Base-by-base conservation (phyloP, 1,140 invertebrate species). In the Brachionus calyciflorus region DNA sequence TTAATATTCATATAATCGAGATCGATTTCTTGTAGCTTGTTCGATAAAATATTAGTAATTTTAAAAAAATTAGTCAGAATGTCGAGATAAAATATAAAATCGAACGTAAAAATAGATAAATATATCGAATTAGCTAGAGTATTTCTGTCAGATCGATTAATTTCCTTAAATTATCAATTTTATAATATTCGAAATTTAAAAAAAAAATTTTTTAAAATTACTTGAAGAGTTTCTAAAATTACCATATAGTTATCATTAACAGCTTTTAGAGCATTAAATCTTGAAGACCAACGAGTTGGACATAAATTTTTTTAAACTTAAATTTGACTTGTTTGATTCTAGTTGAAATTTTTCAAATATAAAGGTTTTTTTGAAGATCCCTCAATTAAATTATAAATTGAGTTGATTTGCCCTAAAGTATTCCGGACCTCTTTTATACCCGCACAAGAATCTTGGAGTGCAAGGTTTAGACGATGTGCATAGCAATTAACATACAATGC, bases 331-430 rank as follows among this genome's bases (percentile, higher is more conserved):
- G 17, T 28, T 28, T 21, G 14, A 26, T 49, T 49, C 65, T 26
- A 28, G 28, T 69, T 49, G 65, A 33, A 69, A 48, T 49, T 69
- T 26, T 49, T 69, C 46, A 28, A 69, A 69, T 21, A 69, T 69
- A 33, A 28, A 28, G 40, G 28, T n/a, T 28, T 26, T 30, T 69
- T 69, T 48, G 65, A 21, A 24, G 65, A 69, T 9, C 65, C 65
- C 49, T 69, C 65, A 69, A 69, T 48, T 30, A 69, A 48, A 69
- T 69, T 69, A 49, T 49, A 69, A 48, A 69, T 48, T 9, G 65
- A 69, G 17, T 48, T 48, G 9, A 69, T 33, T 30, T 24, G 24
- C 17, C 65, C 65, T 30, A 49, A 19, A 17, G 41, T 48, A 17
- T 69, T 69, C 33, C 44, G 65, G 49, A 69, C 65, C 40, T 48